A percentile compares a stretch with the other conserved stretches of the same genome.
Evolutionary conservation across 2,888 invertebrate species (phyloP).

Genomic region (Tiphia femorata): DNA sequence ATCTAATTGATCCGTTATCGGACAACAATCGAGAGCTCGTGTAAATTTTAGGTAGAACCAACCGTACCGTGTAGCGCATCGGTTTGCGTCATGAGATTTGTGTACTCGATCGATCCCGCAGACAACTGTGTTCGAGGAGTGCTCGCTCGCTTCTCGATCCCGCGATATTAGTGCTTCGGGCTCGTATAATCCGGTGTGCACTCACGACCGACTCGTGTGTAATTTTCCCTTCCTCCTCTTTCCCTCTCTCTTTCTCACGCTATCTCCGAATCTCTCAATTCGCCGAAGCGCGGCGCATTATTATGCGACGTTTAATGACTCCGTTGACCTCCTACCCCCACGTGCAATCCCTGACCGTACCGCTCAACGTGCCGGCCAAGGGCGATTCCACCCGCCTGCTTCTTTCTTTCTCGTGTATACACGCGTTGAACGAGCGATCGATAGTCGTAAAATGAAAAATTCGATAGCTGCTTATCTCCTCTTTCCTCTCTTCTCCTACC

Average conservation of each 20-base stretch:
- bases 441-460: not conserved
- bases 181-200: slow-evolving; percentile 28
- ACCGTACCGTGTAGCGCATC: too few species aligned
- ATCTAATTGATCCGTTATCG: too few species aligned
- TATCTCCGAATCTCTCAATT: not conserved
- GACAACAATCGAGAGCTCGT: too few species aligned
- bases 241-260: not conserved
- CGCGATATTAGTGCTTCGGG: slow-evolving; percentile 13
- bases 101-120: slow-evolving; percentile 22
- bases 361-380: slow-evolving; percentile 3
- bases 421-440: not conserved
- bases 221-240: slow-evolving; percentile 29
- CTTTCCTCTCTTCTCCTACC: not conserved
- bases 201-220: slow-evolving; percentile 12
- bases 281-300: slow-evolving; percentile 30
- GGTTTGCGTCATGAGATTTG: too few species aligned
- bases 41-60: too few species aligned
- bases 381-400: not conserved
- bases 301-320: slow-evolving; percentile 28
- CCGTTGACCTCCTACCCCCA: slow-evolving; percentile 16
- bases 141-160: slow-evolving; percentile 15
- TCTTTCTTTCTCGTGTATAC: not conserved
- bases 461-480: not conserved
- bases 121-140: slow-evolving; percentile 21
- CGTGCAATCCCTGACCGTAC: not conserved